Conservation (phyloP, 2,888 invertebrate genomes). For the Rotaria sp. region DNA sequence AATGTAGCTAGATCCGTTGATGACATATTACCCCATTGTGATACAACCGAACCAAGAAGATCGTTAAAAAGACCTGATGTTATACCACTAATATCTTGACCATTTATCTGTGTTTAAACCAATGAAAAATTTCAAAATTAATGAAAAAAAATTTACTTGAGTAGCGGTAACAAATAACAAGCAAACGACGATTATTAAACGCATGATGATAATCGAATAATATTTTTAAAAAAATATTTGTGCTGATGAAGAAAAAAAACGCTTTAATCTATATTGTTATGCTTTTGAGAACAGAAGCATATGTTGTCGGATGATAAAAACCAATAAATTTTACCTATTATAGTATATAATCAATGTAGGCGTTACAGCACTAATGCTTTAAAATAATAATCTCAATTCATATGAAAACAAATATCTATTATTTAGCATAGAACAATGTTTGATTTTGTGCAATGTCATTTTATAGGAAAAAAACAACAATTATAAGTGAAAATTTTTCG, state of each 20-base stretch:
- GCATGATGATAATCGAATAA: neutral
- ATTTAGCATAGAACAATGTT: neutral
- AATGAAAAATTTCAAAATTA: no score
- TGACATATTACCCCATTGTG: constrained; percentile 24
- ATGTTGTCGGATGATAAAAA: neutral
- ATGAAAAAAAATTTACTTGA: neutral
- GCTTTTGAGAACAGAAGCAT: neutral
- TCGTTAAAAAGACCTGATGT: neutral
- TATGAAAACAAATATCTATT: neutral
- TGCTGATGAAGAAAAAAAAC: neutral
- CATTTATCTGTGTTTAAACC: neutral
- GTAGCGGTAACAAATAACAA: neutral
- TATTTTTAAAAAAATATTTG: neutral
- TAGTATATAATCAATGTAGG: neutral
- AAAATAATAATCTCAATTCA: neutral
- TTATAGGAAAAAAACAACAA: no score
- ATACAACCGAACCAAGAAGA: neutral
- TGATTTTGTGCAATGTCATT: no score
- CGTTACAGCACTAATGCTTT: neutral
- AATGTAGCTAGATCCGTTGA: neutral
- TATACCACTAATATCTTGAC: neutral
- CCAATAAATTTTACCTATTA: neutral
- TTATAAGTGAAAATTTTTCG: no score
- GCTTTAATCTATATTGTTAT: neutral
- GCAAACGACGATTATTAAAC: neutral